Evolutionary conservation across 1,140 invertebrate genomes (phyloP).

Genomic region (Varroa destructor): DNA sequence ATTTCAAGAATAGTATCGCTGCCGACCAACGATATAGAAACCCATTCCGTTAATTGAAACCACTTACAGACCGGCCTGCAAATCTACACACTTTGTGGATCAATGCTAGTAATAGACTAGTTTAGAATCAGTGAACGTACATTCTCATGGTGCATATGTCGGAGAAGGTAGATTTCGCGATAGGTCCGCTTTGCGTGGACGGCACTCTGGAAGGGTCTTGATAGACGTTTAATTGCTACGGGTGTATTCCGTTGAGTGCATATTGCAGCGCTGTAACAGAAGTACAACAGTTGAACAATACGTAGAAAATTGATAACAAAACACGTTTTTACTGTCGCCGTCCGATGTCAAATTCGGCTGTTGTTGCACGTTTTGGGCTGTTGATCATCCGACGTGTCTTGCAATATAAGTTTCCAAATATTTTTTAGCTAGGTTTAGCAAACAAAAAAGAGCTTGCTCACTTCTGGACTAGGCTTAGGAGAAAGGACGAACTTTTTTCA

Average conservation of each 20-base stretch:
- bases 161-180: conserved; percentile 83
- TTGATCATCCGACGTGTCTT: background rate
- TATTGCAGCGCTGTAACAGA: conserved; percentile 56
- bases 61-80: too few relatives aligned
- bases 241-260: conserved; percentile 57
- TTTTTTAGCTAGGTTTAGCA: too few relatives aligned
- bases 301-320: conserved; percentile 26
- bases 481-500: too few relatives aligned
- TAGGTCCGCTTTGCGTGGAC: conserved; percentile 98
- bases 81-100: too few relatives aligned
- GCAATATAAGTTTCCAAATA: too few relatives aligned
- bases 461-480: too few relatives aligned
- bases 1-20: too few relatives aligned
- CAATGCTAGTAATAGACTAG: too few relatives aligned
- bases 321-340: background rate
- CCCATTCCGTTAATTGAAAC: too few relatives aligned
- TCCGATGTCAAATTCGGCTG: background rate
- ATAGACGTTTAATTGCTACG: conserved; percentile 95
- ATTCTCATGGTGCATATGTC: conserved; percentile 99
- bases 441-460: too few relatives aligned
- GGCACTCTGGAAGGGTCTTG: conserved; percentile 90
- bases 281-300: background rate
- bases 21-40: too few relatives aligned
- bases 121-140: conserved; percentile 47
- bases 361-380: background rate